These are phyloP conservation scores for Alectoris magna DNA, from an alignment of 2,797 vertebrate species.

Conservation along the genomic window DNA sequence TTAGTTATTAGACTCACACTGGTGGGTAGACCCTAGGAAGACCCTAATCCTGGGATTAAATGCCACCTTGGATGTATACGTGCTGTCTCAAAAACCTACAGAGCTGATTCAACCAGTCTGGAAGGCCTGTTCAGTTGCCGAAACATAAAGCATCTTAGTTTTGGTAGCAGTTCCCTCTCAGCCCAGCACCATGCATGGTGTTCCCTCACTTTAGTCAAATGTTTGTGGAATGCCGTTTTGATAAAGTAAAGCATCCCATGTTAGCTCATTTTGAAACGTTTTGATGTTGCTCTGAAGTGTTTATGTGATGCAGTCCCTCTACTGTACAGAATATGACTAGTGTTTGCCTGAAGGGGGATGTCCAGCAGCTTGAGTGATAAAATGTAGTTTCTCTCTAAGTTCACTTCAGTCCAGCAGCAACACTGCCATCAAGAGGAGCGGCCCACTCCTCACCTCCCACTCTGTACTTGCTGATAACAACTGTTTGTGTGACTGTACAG, in stretches of 20 bases:
- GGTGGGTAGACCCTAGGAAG: too few relatives aligned
- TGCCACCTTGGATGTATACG: neutral
- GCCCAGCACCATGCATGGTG: rapidly evolving
- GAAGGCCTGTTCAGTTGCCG: neutral
- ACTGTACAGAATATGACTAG: neutral
- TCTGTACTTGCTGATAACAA: neutral
- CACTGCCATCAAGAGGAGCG: neutral
- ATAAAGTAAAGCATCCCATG: rapidly evolving
- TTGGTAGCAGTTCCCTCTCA: neutral
- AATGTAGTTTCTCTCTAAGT: rapidly evolving
- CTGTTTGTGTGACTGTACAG: too few relatives aligned
- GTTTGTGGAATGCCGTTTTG: rapidly evolving
- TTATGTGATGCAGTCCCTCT: neutral
- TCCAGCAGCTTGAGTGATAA: rapidly evolving
- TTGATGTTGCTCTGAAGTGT: neutral
- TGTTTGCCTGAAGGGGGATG: neutral
- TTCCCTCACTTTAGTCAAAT: neutral
- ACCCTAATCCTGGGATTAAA: neutral
- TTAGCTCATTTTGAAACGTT: neutral
- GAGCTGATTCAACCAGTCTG: neutral
- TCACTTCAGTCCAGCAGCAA: neutral
- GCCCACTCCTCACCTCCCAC: neutral
- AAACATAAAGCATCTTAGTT: neutral
- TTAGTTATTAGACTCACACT: neutral
- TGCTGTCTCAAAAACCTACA: neutral